These are phyloP conservation scores for Coryphaenoides rupestris DNA, from an alignment of 2,113 vertebrate species.

Conservation along the genomic window DNA sequence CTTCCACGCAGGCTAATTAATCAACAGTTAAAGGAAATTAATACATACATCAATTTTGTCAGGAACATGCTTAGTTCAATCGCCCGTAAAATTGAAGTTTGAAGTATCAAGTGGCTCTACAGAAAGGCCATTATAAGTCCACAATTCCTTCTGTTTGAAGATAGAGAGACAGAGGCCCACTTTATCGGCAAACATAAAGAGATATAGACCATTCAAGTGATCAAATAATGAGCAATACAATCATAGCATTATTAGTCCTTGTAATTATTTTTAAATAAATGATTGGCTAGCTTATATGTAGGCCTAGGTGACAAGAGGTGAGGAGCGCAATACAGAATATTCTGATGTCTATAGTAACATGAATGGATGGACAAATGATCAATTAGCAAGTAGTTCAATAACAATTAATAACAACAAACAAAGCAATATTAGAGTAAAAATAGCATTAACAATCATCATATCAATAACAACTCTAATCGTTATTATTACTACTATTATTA, in stretches of 20 bases:
- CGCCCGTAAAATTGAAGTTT: slow-evolving; percentile 99
- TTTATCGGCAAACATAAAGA: slow-evolving; percentile 44
- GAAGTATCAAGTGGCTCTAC: slow-evolving; percentile 99
- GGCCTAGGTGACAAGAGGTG: too few relatives aligned
- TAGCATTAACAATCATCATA: background rate
- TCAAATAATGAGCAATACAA: slow-evolving; percentile 7
- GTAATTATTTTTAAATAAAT: background rate
- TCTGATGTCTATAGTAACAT: background rate
- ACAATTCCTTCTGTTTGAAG: slow-evolving; percentile 96
- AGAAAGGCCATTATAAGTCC: slow-evolving; percentile 99
- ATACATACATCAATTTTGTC: slow-evolving; percentile 99
- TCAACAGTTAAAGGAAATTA: slow-evolving; percentile 99
- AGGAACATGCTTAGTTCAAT: slow-evolving; percentile 99
- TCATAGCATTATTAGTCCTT: slow-evolving; percentile 5
- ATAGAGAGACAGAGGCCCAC: slow-evolving; percentile 72
- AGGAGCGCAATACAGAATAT: too few relatives aligned
- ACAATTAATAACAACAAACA: background rate
- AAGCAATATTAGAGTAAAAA: background rate
- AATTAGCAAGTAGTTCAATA: background rate
- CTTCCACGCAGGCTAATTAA: slow-evolving; percentile 99
- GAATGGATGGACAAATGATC: background rate
- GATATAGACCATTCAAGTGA: slow-evolving; percentile 22
- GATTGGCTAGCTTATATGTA: too few relatives aligned
- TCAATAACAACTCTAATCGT: background rate
- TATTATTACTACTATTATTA: too few relatives aligned